These are phyloP conservation scores for Ptychadena robeensis DNA, from an alignment of 2,797 vertebrate genomes.

Conservation along the genomic window DNA sequence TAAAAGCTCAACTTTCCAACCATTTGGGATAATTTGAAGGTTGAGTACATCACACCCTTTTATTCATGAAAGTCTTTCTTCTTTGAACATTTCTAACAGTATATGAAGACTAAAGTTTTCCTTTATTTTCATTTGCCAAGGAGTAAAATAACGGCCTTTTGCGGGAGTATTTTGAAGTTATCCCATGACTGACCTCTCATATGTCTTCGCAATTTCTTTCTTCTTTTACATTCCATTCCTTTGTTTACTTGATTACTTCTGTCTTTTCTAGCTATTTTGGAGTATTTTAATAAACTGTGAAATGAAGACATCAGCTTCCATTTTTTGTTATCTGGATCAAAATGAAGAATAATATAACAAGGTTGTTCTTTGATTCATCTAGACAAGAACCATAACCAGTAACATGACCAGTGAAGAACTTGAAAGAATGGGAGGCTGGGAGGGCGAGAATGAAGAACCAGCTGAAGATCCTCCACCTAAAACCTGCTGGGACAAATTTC, in stretches of 20 bases:
- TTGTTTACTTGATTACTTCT: too few species aligned
- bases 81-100: not conserved
- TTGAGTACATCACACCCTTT: not conserved
- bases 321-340: too few species aligned
- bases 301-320: too few species aligned
- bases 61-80: not conserved
- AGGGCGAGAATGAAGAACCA: conserved; percentile 54
- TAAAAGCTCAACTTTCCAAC: not conserved
- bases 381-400: not conserved
- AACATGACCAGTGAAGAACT: conserved; percentile 49
- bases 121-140: not conserved
- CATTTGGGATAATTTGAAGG: not conserved
- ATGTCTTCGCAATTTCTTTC: too few species aligned
- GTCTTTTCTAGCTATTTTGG: too few species aligned
- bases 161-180: too few species aligned
- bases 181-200: too few species aligned
- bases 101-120: not conserved
- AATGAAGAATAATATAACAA: too few species aligned
- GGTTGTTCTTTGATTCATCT: not conserved
- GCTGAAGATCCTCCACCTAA: not conserved
- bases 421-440: conserved; percentile 53
- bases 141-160: not conserved
- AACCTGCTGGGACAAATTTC: conserved; percentile 75
- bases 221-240: too few species aligned
- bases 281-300: too few species aligned